Evolutionary conservation across 2,797 vertebrate genomes (phyloP).

Genomic region (Chanos chanos): DNA sequence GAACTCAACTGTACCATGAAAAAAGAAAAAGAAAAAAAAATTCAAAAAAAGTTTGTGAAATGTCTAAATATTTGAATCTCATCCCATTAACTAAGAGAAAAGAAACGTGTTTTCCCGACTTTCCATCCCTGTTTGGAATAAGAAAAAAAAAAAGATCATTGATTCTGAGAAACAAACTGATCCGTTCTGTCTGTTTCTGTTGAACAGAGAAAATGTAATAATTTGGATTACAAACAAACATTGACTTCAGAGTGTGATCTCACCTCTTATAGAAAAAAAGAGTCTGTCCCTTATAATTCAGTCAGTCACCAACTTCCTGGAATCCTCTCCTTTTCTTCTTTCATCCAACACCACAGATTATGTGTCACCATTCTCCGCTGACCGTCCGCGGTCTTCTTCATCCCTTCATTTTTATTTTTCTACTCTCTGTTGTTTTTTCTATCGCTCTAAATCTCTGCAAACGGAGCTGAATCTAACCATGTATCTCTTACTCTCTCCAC

Average conservation of each 20-base stretch:
- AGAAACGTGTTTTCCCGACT: conserved; percentile 68
- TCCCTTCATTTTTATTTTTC: conserved; percentile 2
- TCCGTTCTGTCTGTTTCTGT: conserved; percentile 52
- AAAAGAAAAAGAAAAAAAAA: conserved; percentile 67
- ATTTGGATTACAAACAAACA: conserved; percentile 59
- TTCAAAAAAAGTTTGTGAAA: conserved; percentile 78
- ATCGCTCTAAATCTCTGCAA: neutral
- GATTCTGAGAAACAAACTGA: conserved; percentile 59
- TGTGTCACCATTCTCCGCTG: conserved; percentile 46
- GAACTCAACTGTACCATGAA: conserved; percentile 72
- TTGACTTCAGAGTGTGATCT: conserved; percentile 44
- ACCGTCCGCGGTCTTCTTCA: conserved; percentile 24
- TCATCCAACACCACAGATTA: conserved; percentile 48
- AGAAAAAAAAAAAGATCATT: conserved; percentile 46
- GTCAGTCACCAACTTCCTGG: too few species aligned
- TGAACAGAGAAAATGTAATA: conserved; percentile 62
- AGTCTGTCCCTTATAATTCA: too few species aligned
- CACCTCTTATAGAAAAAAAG: too few species aligned
- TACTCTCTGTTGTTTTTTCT: neutral
- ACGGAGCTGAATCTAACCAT: neutral
- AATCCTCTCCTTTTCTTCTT: conserved; percentile 25
- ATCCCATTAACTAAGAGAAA: conserved; percentile 72
- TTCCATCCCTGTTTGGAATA: conserved; percentile 66
- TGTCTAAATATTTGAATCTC: conserved; percentile 83
- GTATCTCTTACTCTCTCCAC: conserved; percentile 7